Conservation (phyloP, 2,888 invertebrate species). For the Philopedon plagiatum region DNA sequence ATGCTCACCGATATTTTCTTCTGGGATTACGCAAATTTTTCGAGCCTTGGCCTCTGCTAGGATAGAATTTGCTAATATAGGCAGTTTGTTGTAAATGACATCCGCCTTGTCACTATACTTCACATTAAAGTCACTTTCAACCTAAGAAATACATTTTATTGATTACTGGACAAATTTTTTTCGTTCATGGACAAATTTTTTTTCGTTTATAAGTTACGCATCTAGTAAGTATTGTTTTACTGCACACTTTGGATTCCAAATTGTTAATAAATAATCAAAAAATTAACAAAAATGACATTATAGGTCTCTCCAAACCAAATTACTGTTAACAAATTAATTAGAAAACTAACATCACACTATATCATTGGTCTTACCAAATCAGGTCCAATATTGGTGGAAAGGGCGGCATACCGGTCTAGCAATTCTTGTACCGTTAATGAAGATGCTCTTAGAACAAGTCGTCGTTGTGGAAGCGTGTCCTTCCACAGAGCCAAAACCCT, state of each 20-base stretch:
- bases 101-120: neutral
- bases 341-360: no score
- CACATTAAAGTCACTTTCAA: neutral
- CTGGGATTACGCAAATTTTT: neutral
- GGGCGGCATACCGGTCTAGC: neutral
- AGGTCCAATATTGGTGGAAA: neutral
- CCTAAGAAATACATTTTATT: neutral
- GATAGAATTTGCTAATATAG: neutral
- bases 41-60: neutral
- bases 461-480: neutral
- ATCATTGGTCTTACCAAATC: neutral
- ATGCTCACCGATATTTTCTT: neutral
- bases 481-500: neutral
- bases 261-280: no score
- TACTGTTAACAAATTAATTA: no score
- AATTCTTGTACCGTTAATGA: neutral
- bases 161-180: no score
- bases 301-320: no score
- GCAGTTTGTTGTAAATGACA: neutral
- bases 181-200: no score
- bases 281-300: no score
- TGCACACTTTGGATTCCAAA: no score
- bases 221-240: no score
- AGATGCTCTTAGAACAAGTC: neutral
- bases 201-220: no score